Evolutionary conservation across 1,140 invertebrate genomes (phyloP).

Genomic region (Atta colombica): DNA sequence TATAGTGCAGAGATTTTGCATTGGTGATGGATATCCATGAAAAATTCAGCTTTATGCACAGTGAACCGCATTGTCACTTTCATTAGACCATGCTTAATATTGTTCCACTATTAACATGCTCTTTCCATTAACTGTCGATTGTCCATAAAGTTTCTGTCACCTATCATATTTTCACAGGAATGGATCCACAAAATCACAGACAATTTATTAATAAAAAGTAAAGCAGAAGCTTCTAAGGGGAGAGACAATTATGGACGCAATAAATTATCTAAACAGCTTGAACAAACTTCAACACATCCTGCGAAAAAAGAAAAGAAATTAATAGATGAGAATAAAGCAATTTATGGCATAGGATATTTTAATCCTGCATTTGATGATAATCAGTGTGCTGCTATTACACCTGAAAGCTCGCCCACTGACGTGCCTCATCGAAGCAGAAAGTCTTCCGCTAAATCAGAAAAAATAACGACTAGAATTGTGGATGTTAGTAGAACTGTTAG

Average conservation of each 20-base stretch:
- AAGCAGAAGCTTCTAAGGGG: constrained; percentile 78
- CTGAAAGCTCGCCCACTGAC: constrained; percentile 76
- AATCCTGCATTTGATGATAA: constrained; percentile 85
- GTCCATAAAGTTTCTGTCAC: constrained; percentile 75
- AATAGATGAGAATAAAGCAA: constrained; percentile 74
- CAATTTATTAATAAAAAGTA: constrained; percentile 82
- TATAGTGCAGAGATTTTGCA: constrained; percentile 66
- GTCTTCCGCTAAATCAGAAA: constrained; percentile 76
- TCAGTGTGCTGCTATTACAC: constrained; percentile 71
- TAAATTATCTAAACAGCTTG: constrained; percentile 69
- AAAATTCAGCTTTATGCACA: constrained; percentile 75
- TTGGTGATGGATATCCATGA: constrained; percentile 80
- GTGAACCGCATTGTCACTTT: constrained; percentile 76
- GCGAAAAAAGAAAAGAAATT: constrained; percentile 74
- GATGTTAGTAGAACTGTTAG: constrained; percentile 80
- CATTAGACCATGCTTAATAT: constrained; percentile 77
- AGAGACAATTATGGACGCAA: constrained; percentile 80
- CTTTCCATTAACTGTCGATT: constrained; percentile 71
- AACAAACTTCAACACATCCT: constrained; percentile 64
- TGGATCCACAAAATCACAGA: constrained; percentile 84
- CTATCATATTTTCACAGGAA: constrained; percentile 84
- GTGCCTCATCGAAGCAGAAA: constrained; percentile 77
- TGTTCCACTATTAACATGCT: constrained; percentile 78
- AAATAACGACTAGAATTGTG: constrained; percentile 74
- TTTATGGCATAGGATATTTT: constrained; percentile 83